phyloP scores from a whole-genome alignment of 2,113 vertebrate species.

The Alexandromys fortis region DNA sequence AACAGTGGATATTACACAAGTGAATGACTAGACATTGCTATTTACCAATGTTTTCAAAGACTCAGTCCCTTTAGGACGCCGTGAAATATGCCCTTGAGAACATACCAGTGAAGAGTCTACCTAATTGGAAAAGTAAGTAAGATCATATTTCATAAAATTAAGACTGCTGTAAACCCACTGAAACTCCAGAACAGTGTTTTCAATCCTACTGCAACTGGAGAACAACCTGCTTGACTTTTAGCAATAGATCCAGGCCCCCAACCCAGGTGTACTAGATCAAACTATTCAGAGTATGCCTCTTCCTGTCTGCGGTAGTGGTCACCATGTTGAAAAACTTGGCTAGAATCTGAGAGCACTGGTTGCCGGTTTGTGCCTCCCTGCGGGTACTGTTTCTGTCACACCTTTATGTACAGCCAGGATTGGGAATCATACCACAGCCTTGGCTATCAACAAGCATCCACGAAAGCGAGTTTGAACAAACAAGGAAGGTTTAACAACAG shows the following conservation, averaged over 20 bases:
- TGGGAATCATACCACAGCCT: not conserved
- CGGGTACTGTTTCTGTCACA: not conserved
- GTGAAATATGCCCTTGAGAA: not conserved
- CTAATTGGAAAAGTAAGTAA: slow-evolving; percentile 7
- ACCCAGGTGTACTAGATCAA: not conserved
- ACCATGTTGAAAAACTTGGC: not conserved
- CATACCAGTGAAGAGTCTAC: slow-evolving; percentile 18
- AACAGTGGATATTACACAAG: not conserved
- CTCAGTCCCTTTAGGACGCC: not conserved
- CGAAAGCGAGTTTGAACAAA: not conserved
- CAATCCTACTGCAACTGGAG: not conserved
- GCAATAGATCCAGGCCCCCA: not conserved
- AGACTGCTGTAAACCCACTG: not conserved
- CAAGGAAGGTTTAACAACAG: not conserved
- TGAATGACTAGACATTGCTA: slow-evolving; percentile 16
- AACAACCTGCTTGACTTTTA: not conserved
- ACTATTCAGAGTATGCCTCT: not conserved
- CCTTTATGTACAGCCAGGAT: not conserved
- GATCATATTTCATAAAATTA: not conserved
- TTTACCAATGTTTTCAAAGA: not conserved
- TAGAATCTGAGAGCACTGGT: not conserved
- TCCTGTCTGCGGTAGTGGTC: not conserved
- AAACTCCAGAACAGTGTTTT: not conserved
- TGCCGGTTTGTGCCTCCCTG: not conserved
- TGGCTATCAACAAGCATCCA: not conserved